Conservation (phyloP, 2,113 vertebrate species). For the Cichladusa arquata region DNA sequence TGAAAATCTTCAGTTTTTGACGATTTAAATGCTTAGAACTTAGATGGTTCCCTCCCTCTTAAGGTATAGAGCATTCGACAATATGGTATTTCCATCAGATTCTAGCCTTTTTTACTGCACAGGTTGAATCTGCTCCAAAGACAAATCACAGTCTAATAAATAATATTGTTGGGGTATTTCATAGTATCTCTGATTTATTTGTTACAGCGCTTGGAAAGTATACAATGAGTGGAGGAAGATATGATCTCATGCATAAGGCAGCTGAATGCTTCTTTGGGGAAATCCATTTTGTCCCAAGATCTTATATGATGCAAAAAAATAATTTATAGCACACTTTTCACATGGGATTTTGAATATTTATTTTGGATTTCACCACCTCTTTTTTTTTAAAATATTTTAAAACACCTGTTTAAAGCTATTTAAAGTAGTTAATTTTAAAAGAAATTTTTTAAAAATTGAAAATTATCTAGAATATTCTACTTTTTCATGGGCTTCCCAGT, state of each 20-base stretch:
- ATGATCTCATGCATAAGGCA: neutral
- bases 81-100: neutral
- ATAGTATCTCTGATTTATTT: neutral
- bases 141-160: neutral
- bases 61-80: neutral
- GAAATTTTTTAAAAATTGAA: neutral
- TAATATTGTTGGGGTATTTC: neutral
- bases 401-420: neutral
- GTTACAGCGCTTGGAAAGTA: neutral
- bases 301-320: neutral
- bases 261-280: neutral
- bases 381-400: neutral
- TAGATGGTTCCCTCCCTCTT: neutral
- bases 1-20: neutral
- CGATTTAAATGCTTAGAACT: neutral
- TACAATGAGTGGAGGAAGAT: neutral
- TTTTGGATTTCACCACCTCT: neutral
- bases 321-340: neutral
- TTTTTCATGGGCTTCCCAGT: neutral
- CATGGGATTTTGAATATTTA: neutral
- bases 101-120: neutral
- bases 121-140: neutral
- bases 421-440: neutral
- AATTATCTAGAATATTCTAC: neutral
- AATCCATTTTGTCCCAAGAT: neutral